Conservation (phyloP, 30 jellyfish, hydroid and myxozoan species). For the Kudoa iwatai region DNA sequence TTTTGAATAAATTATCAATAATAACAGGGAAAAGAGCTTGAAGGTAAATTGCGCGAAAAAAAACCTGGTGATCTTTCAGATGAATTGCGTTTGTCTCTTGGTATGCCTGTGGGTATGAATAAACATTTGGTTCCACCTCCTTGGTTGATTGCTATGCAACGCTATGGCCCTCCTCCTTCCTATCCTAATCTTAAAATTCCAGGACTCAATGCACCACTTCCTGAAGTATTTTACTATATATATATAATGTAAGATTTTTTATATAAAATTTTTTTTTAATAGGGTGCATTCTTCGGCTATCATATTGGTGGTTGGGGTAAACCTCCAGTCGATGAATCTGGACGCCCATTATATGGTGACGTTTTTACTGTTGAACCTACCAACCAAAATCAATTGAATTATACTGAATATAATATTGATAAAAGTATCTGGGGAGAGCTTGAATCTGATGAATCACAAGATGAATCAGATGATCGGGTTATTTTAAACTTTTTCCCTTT, state of each 20-base stretch:
- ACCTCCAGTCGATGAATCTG: slow-evolving; percentile 97
- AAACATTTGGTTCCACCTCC: slow-evolving; percentile 95
- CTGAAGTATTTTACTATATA: slow-evolving; percentile 16
- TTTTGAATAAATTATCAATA: no score
- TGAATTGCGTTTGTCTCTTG: slow-evolving; percentile 72
- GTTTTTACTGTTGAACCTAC: slow-evolving; percentile 91
- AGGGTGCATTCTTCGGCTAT: slow-evolving; percentile 98
- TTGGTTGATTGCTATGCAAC: slow-evolving; percentile 97
- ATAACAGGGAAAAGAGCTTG: slow-evolving; percentile 91
- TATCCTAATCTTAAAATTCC: slow-evolving; percentile 75
- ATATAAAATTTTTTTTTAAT: background rate
- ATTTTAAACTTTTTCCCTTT: no score
- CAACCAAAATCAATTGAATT: slow-evolving; percentile 10
- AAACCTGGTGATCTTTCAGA: slow-evolving; percentile 95
- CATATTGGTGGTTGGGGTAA: slow-evolving; percentile 99
- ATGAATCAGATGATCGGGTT: no score
- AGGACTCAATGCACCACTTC: slow-evolving; percentile 97
- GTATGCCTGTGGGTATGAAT: slow-evolving; percentile 99
- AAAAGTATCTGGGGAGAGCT: slow-evolving; percentile 92
- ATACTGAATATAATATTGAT: slow-evolving; percentile 45
- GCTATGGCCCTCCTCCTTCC: slow-evolving; percentile 99
- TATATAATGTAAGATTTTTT: background rate
- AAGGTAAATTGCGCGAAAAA: slow-evolving; percentile 41
- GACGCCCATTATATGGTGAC: slow-evolving; percentile 91
- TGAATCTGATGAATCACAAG: no score